Base-by-base conservation (phyloP, 1,140 invertebrate species). In the Sitophilus oryzae region DNA sequence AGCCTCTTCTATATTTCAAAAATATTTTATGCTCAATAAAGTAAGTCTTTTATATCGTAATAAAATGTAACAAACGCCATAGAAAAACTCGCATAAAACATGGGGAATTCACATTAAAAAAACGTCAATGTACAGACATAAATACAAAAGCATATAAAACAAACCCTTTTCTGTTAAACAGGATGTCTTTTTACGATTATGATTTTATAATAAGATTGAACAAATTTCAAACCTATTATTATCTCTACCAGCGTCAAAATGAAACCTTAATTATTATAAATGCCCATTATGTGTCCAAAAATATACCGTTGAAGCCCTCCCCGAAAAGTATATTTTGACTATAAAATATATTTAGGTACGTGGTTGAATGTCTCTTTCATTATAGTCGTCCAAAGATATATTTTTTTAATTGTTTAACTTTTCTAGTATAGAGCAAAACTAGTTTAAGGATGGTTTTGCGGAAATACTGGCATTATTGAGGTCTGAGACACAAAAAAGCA, bases 371-470 rank as follows among this genome's bases (percentile, higher is more conserved):
- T 22, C 30, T 14, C 35, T 52, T 42, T 37, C 15, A 14, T 40
- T 43, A 35, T 52, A 35, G n/a, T n/a, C 18, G 41, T 50, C 11
- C 11, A 52, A 52, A 50, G 25, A 52, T 52, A 42, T 52, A 52
- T 52, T 52, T 52, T 52, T 52, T 52, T 52, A 52, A 52, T 52
- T 52, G 38, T 42, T 30, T 11, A 34, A n/a, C n/a, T n/a, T 15
- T 37, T 21, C 11, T n/a, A n/a, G 23, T 47, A 47, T 34, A 47
- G 10, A 14, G 14, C 14, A 30, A n/a, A 47, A 16, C 14, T 14
- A 16, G 18, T n/a, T n/a, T 18, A 11, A 30, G 11, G 18, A 35
- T 30, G 14, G 0, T 47, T 47, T 47, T 45, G 21, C 43, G 11
- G 21, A n/a, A 23, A 11, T 9, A 11, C 11, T 11, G 25, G 11